Base-by-base conservation (phyloP, 1,140 invertebrate species). In the Zaprionus camerounensis region DNA sequence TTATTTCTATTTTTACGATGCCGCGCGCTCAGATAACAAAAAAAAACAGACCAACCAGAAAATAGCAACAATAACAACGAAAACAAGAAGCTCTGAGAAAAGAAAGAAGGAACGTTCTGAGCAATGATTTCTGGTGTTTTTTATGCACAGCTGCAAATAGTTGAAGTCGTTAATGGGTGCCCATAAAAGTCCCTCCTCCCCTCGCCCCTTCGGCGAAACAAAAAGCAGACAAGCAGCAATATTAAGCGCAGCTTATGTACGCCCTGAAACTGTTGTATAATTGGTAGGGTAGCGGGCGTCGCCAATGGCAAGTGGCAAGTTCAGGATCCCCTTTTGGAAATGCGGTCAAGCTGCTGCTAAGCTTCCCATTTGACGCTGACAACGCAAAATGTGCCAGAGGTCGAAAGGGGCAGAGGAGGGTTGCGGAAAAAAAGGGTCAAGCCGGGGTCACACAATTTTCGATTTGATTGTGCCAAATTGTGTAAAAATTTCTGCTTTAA, bases 1-100 rank as follows among this genome's bases (percentile, higher is more conserved):
- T 75, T 88, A 90, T 88, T 85, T 71, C 57, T 85, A 90, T 90
- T 88, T 88, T 88, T 90, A 88, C 85, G 85, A 88, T 70, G 70
- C 49, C 58, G 34, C 64, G 34, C 58, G 46, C 57, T 62, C 68
- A 77, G 81, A 85, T 79, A 88, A 62, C 70, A 58, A 31, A 61
- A 31, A 62, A 46, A 69, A 46, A 69, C 67, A 36, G 31, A 44
- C n/a, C 28, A 34, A 17, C 24, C n/a, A 44, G 46, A 62, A 59
- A 46, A 58, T 22, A 38, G 17, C 53, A 44, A 46, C 64, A 64
- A 63, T 24, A 51, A 34, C 44, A 24, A 31, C 20, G n/a, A 46
- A 6, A 22, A 12, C 3, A 51, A 24, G 20, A 0, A 13, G 24
- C 20, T 51, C 46, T 9, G 57, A 34, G 28, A 69, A 74, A 57